Evolutionary conservation across 1,140 invertebrate species (phyloP), one percentile per base, ranked within the genome.

Genomic region (Zaprionus kolodkinae): DNA sequence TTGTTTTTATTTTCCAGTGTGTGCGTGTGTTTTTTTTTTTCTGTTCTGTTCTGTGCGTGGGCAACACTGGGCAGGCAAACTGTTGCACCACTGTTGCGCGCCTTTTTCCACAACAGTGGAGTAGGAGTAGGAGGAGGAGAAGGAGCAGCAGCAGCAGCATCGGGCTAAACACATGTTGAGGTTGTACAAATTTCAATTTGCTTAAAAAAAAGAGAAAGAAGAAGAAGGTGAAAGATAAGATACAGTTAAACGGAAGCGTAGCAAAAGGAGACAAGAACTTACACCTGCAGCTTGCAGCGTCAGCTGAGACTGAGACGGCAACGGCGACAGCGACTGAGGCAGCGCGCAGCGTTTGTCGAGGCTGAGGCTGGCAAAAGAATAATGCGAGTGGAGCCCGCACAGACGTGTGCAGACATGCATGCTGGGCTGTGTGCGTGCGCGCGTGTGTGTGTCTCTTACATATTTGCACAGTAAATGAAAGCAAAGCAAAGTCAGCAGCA

Each of bases 141-240:
- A n/a, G n/a, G n/a, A n/a, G n/a, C n/a, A n/a, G n/a, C n/a, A 21
- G 21, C 1, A 21, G 21, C 45, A 48, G n/a, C 36, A 65, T 17
- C 15, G 4, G 40, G 11, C 57, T 61, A 52, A 59, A 71, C 66
- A 75, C 52, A 70, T 75, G 64, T 70, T 62, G 27, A 74, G 61
- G 59, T 27, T 67, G 33, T 70, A 57, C 30, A 59, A 70, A 70
- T 70, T 75, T 64, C 72, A 70, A 70, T 70, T 70, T 64, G 56
- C 45, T 60, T 75, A 40, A 50, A 50, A 30, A 30, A 30, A 6
- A 30, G 27, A 2, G 27, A 30, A 6, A 30, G 27, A 30, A 30
- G 27, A 30, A 6, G 6, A 30, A 30, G 27, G 4, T 0, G 27
- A 30, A 52, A 75, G 67, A 75, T 71, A 71, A 75, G 60, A 75